Evolutionary conservation across 30 jellyfish, hydroid and myxozoan species (phyloP).

Genomic region (Cassiopea andromeda): DNA sequence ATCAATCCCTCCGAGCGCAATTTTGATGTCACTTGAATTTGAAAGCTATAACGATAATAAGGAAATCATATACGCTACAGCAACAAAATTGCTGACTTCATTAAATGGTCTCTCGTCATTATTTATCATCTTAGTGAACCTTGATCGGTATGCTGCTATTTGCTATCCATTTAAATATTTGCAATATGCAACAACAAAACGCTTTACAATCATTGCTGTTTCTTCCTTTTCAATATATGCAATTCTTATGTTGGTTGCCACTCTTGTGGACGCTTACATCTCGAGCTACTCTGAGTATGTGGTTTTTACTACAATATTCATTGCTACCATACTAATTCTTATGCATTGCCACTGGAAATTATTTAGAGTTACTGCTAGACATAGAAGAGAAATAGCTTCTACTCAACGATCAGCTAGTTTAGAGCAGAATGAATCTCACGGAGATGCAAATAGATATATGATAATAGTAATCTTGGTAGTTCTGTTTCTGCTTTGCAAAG

Average conservation of each 20-base stretch:
- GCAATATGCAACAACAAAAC: slow-evolving; percentile 14
- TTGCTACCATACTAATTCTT: neutral
- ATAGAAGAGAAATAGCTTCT: neutral
- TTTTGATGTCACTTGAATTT: neutral
- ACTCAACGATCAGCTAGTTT: neutral
- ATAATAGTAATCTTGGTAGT: neutral
- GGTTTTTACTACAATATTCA: neutral
- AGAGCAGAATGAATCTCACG: neutral
- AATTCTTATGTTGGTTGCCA: neutral
- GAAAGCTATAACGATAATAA: neutral
- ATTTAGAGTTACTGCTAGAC: neutral
- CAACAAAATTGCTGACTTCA: neutral
- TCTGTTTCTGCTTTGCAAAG: neutral
- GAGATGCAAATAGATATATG: neutral
- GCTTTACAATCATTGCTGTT: neutral
- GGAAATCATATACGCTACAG: neutral
- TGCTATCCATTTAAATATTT: neutral
- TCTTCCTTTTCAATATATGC: neutral
- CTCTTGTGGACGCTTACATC: neutral
- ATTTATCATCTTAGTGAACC: neutral
- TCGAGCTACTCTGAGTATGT: neutral
- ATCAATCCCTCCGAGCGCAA: neutral
- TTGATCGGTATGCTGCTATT: slow-evolving; percentile 9
- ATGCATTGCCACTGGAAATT: neutral
- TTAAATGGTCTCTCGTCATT: slow-evolving; percentile 14